Conservation (phyloP, 2,113 vertebrate species). For the Pedetes capensis region DNA sequence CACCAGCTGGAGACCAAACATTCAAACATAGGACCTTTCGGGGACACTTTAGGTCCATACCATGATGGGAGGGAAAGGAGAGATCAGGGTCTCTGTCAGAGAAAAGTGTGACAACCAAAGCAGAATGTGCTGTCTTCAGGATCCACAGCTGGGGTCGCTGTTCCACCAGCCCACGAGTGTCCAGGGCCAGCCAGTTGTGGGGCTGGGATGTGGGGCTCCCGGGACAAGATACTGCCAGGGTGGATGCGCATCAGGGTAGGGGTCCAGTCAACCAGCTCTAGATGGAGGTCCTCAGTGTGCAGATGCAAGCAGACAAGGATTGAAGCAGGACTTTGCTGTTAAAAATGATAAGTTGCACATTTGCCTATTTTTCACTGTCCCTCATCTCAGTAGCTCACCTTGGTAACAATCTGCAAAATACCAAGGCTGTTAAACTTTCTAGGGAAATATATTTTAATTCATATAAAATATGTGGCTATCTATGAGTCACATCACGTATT, state of each 20-base stretch:
- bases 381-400: not conserved
- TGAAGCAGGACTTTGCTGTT: not conserved
- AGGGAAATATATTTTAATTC: conserved; percentile 11
- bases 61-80: too few species aligned
- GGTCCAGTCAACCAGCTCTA: too few species aligned
- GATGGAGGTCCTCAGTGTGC: rapidly evolving
- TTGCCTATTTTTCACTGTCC: not conserved
- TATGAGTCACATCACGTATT: not conserved
- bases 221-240: too few species aligned
- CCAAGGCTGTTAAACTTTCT: not conserved
- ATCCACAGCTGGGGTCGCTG: not conserved
- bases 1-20: too few species aligned
- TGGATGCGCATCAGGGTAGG: not conserved
- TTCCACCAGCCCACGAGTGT: rapidly evolving
- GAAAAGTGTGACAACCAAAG: not conserved
- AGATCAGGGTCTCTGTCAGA: not conserved
- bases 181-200: not conserved
- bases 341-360: not conserved
- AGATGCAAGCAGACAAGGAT: not conserved
- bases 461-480: not conserved
- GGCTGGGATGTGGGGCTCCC: not conserved
- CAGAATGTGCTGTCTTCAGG: not conserved
- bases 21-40: too few species aligned
- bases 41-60: too few species aligned
- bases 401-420: not conserved